phyloP scores from a whole-genome alignment of 2,113 vertebrate genomes.

The Notechis scutatus region DNA sequence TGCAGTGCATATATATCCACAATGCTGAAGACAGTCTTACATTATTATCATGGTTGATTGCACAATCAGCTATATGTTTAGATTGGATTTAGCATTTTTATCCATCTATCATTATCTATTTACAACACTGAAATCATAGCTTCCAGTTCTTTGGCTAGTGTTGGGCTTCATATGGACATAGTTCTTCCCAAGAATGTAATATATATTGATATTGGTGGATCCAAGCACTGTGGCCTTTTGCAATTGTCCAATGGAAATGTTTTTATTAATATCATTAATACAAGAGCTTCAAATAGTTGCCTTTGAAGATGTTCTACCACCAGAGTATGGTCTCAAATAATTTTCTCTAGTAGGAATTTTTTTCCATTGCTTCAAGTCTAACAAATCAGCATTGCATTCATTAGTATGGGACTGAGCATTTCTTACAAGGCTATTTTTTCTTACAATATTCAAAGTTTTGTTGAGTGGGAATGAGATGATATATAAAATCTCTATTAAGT shows the following conservation, averaged over 20 bases:
- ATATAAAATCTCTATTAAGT: slow-evolving; percentile 1
- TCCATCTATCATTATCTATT: not conserved
- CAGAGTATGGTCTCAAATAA: not conserved
- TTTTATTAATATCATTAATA: not conserved
- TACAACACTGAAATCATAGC: not conserved
- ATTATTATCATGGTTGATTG: not conserved
- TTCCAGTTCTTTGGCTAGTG: not conserved
- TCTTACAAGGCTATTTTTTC: not conserved
- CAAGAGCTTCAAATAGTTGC: not conserved
- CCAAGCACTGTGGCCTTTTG: not conserved
- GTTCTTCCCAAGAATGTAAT: not conserved
- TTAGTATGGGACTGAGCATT: not conserved
- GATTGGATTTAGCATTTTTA: not conserved
- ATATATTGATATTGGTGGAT: not conserved
- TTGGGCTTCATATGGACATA: not conserved
- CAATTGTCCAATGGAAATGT: not conserved
- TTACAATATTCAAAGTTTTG: not conserved
- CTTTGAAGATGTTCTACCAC: not conserved
- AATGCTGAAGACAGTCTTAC: not conserved
- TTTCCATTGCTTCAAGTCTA: not conserved
- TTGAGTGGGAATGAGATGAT: not conserved
- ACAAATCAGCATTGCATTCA: not conserved
- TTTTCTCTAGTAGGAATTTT: not conserved
- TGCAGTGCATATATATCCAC: not conserved
- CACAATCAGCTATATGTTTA: not conserved